Evolutionary conservation across 1,140 invertebrate genomes (phyloP).

Genomic region (Lycorma delicatula): DNA sequence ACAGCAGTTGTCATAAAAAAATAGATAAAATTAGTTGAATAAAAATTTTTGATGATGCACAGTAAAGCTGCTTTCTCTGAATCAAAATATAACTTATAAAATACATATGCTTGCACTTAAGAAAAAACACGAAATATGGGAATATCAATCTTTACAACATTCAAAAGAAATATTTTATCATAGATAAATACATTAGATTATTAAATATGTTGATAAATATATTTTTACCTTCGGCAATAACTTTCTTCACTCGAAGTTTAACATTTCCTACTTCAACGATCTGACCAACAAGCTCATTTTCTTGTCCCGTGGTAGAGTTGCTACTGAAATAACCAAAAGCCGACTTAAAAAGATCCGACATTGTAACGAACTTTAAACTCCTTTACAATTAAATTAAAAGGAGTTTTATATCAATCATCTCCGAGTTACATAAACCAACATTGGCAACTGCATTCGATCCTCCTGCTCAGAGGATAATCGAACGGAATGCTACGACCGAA

Average conservation of each 20-base stretch:
- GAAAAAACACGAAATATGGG: no score
- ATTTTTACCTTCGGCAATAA: conserved; percentile 81
- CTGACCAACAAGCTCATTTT: conserved; percentile 88
- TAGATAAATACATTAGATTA: background rate
- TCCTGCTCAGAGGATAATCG: no score
- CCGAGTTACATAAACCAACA: no score
- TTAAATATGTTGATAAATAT: background rate
- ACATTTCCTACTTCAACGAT: conserved; percentile 79
- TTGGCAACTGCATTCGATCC: no score
- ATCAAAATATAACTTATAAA: no score
- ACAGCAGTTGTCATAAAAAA: no score
- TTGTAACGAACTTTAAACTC: conserved; percentile 37
- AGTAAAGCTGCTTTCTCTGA: no score
- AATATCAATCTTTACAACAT: background rate
- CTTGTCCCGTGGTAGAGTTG: conserved; percentile 45
- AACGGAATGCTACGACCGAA: no score
- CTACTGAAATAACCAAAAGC: conserved; percentile 76
- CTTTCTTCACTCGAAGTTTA: conserved; percentile 78
- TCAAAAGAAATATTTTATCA: background rate
- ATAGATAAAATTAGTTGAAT: no score
- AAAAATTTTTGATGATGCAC: no score
- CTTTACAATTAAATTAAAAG: background rate
- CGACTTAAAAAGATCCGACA: conserved; percentile 83
- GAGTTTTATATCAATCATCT: background rate
- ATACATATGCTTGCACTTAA: no score